Evolutionary conservation across 2,113 vertebrate genomes (phyloP).

Genomic region (Myxocyprinus asiaticus): DNA sequence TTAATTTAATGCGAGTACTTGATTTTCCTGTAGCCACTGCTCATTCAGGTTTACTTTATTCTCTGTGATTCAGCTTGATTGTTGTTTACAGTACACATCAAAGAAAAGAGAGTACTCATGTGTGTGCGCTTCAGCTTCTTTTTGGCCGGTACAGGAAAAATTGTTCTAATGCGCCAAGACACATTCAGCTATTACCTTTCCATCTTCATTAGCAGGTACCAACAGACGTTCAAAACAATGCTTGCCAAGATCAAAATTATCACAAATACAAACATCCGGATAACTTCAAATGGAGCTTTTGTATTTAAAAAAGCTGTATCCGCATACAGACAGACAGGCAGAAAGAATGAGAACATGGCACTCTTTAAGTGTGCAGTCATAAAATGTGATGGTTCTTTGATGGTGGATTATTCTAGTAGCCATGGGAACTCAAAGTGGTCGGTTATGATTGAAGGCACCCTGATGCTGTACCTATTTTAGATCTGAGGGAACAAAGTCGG

Average conservation of each 20-base stretch:
- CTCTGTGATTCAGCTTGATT: too few species aligned
- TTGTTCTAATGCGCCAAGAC: not conserved
- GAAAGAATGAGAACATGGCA: not conserved
- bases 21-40: not conserved
- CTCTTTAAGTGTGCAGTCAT: not conserved
- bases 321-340: not conserved
- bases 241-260: constrained; percentile 27
- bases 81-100: too few species aligned
- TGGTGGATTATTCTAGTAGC: constrained; percentile 29
- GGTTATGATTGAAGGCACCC: constrained; percentile 34
- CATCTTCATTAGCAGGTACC: constrained; percentile 24
- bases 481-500: constrained; percentile 30
- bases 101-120: too few species aligned
- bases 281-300: constrained; percentile 30
- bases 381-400: constrained; percentile 23
- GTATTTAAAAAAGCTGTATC: not conserved
- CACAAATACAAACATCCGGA: constrained; percentile 33
- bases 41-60: not conserved
- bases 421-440: constrained; percentile 39
- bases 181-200: constrained; percentile 1
- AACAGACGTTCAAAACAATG: not conserved
- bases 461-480: constrained; percentile 28
- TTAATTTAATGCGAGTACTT: too few species aligned
- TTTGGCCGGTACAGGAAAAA: not conserved
- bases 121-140: too few species aligned